A percentile compares a stretch with the other conserved stretches of the same genome.
Evolutionary conservation across 2,888 invertebrate genomes (phyloP).

Genomic region (Uloborus plumipes): DNA sequence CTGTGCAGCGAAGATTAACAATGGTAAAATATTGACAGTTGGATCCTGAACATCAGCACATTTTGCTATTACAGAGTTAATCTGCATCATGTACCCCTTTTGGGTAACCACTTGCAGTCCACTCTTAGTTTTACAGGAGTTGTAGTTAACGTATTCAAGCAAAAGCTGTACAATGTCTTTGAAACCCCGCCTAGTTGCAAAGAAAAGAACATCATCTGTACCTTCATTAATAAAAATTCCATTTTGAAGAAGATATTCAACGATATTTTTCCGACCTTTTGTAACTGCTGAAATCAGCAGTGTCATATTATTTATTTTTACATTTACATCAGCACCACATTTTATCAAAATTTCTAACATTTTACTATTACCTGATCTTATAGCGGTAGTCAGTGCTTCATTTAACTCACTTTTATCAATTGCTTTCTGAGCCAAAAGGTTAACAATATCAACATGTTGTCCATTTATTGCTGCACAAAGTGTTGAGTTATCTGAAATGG

Average conservation of each 20-base stretch:
- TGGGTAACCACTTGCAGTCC: too few species aligned
- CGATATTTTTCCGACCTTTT: background rate
- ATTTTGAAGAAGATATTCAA: constrained; percentile 9
- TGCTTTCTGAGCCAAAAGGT: background rate
- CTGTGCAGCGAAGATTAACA: constrained; percentile 1
- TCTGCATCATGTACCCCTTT: too few species aligned
- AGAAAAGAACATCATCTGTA: background rate
- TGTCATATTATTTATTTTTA: background rate
- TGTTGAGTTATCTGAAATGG: background rate
- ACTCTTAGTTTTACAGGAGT: too few species aligned
- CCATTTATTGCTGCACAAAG: background rate
- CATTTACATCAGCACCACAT: constrained; percentile 6
- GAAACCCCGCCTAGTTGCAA: background rate
- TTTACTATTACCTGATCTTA: too few species aligned
- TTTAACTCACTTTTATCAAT: too few species aligned
- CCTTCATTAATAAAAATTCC: background rate
- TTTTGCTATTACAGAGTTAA: too few species aligned
- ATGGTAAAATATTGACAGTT: background rate
- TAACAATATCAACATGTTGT: background rate
- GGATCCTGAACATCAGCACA: too few species aligned
- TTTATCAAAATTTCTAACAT: background rate
- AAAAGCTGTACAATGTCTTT: constrained; percentile 69
- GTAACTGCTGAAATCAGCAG: constrained; percentile 2
- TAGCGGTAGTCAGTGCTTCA: too few species aligned
- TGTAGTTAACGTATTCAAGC: constrained; percentile 53